A percentile compares a stretch with the other conserved stretches of the same genome.
These are phyloP conservation scores for Urophycis tenuis DNA, from an alignment of 2,797 vertebrate genomes.

Conservation along the genomic window DNA sequence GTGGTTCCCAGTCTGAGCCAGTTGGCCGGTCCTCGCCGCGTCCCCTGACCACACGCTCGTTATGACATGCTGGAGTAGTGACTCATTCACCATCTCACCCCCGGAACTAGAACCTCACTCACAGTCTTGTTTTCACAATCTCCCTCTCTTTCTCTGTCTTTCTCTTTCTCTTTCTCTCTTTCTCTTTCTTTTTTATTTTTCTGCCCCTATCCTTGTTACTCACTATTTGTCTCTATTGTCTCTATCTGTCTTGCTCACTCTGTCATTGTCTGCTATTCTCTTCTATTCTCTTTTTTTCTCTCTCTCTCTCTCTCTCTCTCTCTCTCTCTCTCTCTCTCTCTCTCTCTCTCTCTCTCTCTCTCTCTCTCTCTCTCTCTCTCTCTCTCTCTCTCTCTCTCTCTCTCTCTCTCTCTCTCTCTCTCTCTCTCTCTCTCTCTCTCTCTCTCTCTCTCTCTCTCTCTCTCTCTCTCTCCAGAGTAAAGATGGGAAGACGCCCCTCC, in stretches of 20 bases:
- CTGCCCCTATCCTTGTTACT: slow-evolving; percentile 12
- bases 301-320: slow-evolving; percentile 16
- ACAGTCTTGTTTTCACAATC: slow-evolving; percentile 16
- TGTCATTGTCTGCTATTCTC: too few species aligned
- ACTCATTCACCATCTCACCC: neutral
- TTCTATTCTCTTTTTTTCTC: slow-evolving; percentile 25
- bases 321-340: slow-evolving; percentile 11
- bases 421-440: neutral
- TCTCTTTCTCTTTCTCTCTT: too few species aligned
- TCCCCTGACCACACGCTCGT: slow-evolving; percentile 2
- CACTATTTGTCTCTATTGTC: slow-evolving; percentile 13
- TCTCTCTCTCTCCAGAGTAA: slow-evolving; percentile 79
- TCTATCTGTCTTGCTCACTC: slow-evolving; percentile 18
- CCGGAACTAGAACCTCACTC: slow-evolving; percentile 26
- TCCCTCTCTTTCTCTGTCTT: slow-evolving; percentile 23
- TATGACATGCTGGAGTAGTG: neutral
- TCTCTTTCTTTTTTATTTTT: neutral
- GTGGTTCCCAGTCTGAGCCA: neutral
- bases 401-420: slow-evolving; percentile 5
- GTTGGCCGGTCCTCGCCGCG: neutral
- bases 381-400: slow-evolving; percentile 19
- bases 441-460: neutral
- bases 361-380: slow-evolving; percentile 7
- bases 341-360: slow-evolving; percentile 18
- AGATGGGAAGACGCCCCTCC: slow-evolving; percentile 93